Percentiles rank a stretch among this genome's conserved stretches.
Evolutionary conservation across 2,113 vertebrate species (phyloP).

Genomic region (Chinchilla lanigera): DNA sequence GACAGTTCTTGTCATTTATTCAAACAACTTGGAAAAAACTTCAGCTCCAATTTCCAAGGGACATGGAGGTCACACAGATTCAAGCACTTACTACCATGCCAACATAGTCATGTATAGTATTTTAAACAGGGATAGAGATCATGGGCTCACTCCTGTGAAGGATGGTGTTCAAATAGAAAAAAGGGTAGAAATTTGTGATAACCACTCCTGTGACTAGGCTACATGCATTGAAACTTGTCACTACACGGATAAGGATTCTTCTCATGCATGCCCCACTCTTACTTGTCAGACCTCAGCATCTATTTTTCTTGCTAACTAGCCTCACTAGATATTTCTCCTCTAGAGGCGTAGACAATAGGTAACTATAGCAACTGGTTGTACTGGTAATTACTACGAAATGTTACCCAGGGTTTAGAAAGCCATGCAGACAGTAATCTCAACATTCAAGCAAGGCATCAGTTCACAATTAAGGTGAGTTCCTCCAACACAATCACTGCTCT

Average conservation of each 20-base stretch:
- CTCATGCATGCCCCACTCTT: neutral
- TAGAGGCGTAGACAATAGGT: conserved; percentile 69
- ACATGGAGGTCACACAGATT: neutral
- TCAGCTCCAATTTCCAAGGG: neutral
- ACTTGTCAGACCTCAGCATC: neutral
- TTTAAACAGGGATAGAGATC: neutral
- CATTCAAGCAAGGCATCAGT: conserved; percentile 43
- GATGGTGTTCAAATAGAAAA: neutral
- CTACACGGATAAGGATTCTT: neutral
- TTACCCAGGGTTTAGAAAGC: conserved; percentile 66
- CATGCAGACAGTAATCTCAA: conserved; percentile 63
- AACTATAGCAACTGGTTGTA: conserved; percentile 77
- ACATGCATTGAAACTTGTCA: neutral
- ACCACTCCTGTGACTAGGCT: neutral
- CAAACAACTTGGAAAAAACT: neutral
- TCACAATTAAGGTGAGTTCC: conserved; percentile 69
- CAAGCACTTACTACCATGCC: neutral
- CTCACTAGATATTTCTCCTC: conserved; percentile 49
- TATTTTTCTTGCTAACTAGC: conserved; percentile 51
- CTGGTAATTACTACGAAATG: conserved; percentile 73
- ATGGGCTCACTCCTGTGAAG: neutral
- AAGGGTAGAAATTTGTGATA: too few relatives aligned
- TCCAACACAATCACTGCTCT: conserved; percentile 67
- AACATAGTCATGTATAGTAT: neutral
- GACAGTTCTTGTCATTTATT: neutral